Percentiles rank a stretch among this genome's conserved stretches.
phyloP scores from a whole-genome alignment of 2,888 invertebrate species.

The Dromius quadrimaculatus region DNA sequence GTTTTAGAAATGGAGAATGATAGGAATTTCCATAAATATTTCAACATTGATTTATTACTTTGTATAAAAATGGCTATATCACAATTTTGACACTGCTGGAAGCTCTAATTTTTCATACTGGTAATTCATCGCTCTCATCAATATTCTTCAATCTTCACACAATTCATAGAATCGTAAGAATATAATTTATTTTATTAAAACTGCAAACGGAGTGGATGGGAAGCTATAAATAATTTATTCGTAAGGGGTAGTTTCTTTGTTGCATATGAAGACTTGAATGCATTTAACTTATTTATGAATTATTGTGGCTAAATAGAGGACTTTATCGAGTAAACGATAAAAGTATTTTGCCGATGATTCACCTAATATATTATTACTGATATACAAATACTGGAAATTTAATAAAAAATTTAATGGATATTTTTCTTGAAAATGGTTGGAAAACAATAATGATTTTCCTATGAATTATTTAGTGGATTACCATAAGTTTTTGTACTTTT shows the following conservation, averaged over 20 bases:
- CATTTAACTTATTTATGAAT: neutral
- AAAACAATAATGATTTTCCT: too few relatives aligned
- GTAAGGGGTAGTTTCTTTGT: slow-evolving; percentile 22
- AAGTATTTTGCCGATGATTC: slow-evolving; percentile 20
- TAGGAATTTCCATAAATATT: too few relatives aligned
- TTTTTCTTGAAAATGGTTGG: neutral
- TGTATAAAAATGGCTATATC: too few relatives aligned
- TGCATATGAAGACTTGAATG: slow-evolving; percentile 16
- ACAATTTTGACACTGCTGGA: too few relatives aligned
- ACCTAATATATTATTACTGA: slow-evolving; percentile 16
- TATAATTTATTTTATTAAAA: slow-evolving; percentile 28
- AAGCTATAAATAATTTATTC: slow-evolving; percentile 13
- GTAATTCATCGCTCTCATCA: too few relatives aligned
- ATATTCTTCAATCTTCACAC: too few relatives aligned
- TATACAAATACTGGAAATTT: neutral
- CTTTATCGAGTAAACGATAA: slow-evolving; percentile 1
- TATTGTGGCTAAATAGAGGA: slow-evolving; percentile 18
- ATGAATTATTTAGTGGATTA: too few relatives aligned
- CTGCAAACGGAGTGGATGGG: slow-evolving; percentile 4
- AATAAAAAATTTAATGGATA: neutral
- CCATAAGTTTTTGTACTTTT: too few relatives aligned
- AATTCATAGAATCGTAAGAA: slow-evolving; percentile 19
- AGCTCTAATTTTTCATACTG: too few relatives aligned
- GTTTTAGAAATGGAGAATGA: too few relatives aligned
- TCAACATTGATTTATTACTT: too few relatives aligned